A percentile compares a stretch with the other conserved stretches of the same genome.
Evolutionary conservation across 2,888 invertebrate species (phyloP).

Genomic region (Lithodes maja): DNA sequence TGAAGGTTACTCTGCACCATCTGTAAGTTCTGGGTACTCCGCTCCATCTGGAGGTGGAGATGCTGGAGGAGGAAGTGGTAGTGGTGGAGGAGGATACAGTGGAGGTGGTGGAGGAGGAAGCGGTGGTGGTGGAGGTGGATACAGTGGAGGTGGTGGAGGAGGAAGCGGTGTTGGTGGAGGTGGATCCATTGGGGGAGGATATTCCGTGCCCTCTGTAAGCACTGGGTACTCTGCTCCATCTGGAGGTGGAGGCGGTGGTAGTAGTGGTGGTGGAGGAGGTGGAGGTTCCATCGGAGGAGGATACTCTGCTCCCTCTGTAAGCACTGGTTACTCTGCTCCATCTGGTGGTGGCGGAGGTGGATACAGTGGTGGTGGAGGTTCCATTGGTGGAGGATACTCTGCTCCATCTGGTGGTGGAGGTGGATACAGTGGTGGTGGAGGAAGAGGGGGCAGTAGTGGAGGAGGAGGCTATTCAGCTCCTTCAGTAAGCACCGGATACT

Average conservation of each 20-base stretch:
- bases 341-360: slow-evolving; percentile 8
- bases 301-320: slow-evolving; percentile 1
- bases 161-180: neutral
- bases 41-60: neutral
- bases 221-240: neutral
- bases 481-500: neutral
- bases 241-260: neutral
- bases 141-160: slow-evolving; percentile 18
- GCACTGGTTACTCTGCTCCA: neutral
- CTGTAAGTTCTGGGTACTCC: neutral
- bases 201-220: neutral
- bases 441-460: neutral
- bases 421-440: neutral
- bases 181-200: slow-evolving; percentile 7
- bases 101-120: neutral
- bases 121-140: slow-evolving; percentile 6
- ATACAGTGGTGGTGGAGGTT: slow-evolving; percentile 13
- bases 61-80: neutral
- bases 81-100: neutral
- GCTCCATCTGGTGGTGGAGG: neutral
- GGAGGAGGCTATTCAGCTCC: neutral
- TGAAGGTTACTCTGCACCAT: neutral
- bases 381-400: neutral
- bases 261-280: neutral
- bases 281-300: slow-evolving; percentile 21